A percentile compares a stretch with the other conserved stretches of the same genome.
These are phyloP conservation scores for Arenicola marina DNA, from an alignment of 2,888 invertebrate species.

Conservation along the genomic window DNA sequence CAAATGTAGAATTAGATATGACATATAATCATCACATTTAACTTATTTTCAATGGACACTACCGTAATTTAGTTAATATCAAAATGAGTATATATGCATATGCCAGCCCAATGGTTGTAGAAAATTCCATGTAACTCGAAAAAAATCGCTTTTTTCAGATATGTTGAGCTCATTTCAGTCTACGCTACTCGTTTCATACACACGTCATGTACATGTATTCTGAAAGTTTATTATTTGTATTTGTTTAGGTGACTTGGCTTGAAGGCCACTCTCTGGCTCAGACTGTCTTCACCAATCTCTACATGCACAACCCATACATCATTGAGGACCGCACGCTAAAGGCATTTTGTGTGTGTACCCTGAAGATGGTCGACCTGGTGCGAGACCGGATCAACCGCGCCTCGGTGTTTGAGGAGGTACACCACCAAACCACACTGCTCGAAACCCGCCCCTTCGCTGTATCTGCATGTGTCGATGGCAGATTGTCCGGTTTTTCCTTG, in stretches of 20 bases:
- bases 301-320: constrained; percentile 85
- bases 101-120: too few species aligned
- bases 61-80: too few species aligned
- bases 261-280: constrained; percentile 87
- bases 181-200: too few species aligned
- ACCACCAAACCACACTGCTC: neutral
- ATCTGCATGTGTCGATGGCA: constrained; percentile 62
- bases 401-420: constrained; percentile 59
- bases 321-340: constrained; percentile 82
- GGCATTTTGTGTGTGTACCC: constrained; percentile 83
- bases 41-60: too few species aligned
- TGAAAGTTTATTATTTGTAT: neutral
- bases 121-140: too few species aligned
- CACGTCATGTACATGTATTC: too few species aligned
- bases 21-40: too few species aligned
- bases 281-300: constrained; percentile 95
- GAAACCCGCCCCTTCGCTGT: neutral
- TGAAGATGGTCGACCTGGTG: constrained; percentile 87
- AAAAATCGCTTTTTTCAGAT: too few species aligned
- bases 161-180: too few species aligned
- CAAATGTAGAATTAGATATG: too few species aligned
- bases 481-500: neutral
- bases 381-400: constrained; percentile 70
- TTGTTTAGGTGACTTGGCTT: constrained; percentile 79
- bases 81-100: too few species aligned